Base-by-base conservation (phyloP, 2,888 invertebrate species). In the Drosophila mercatorum region DNA sequence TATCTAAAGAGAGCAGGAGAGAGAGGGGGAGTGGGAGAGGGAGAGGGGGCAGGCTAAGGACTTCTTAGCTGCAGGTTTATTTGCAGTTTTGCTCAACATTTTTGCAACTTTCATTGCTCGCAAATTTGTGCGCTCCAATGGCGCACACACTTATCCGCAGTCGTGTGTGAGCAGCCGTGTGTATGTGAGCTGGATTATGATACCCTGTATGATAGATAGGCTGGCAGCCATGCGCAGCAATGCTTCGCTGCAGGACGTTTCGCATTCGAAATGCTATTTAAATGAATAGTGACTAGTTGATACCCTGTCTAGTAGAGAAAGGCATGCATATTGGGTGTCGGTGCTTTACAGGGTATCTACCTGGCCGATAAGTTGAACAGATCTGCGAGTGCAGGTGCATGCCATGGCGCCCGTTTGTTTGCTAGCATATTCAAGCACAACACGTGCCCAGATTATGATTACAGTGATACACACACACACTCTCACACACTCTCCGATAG, bases 361-460 rank as follows among this genome's bases (percentile, higher is more conserved):
- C 22, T 22, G 22, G 22, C 1, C 2, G 22, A 22, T 22, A 22
- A 22, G 22, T 22, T 22, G 22, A 22, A 62, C 58, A 57, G 40
- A 55, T 41, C 56, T 41, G 62, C 31, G 40, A 62, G 41, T 62
- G 59, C 68, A 66, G 72, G 14, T 74, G 53, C 63, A 68, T 68
- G 60, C 65, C 52, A 68, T 22, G 40, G 64, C 40, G 2, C 49
- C 59, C 49, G 75, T 67, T 51, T 64, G 58, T 57, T 66, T 66
- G 36, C 65, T 52, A 55, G 55, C 31, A 56, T 49, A 77, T 63
- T 49, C 52, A 65, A 56, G 65, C 63, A 40, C 51, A 44, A 60
- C 79, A 83, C 81, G 87, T 83, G 72, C 57, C 57, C 75, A 69
- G 70, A 77, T 87, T 86, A 86, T 86, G 80, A 85, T 88, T 88